phyloP scores from a whole-genome alignment of 2,113 vertebrate genomes.

The Speoplatyrhinus poulsoni region DNA sequence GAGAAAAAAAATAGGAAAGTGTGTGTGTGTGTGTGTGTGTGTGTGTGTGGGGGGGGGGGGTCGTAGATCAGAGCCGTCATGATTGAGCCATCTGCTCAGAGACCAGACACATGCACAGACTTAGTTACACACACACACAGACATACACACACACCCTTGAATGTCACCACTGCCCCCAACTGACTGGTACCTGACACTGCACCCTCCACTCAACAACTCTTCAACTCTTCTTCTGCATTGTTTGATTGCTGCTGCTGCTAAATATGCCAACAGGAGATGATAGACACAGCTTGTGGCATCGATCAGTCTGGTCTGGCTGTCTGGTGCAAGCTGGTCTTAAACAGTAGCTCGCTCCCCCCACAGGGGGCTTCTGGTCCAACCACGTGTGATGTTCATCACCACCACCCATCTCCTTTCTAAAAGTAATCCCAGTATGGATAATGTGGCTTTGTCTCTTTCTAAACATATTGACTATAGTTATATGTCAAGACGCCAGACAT shows the following conservation, averaged over 20 bases:
- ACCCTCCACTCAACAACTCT: constrained; percentile 4
- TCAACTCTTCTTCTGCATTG: constrained; percentile 1
- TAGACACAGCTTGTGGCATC: constrained; percentile 55
- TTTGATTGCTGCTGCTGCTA: constrained; percentile 32
- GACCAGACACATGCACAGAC: constrained; percentile 38
- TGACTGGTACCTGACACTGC: constrained; percentile 46
- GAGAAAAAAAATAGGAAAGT: constrained; percentile 53
- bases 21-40: constrained; percentile 43
- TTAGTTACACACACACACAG: constrained; percentile 25
- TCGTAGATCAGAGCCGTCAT: constrained; percentile 77
- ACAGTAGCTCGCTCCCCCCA: constrained; percentile 46
- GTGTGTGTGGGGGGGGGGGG: constrained; percentile 51
- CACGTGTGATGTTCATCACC: constrained; percentile 54
- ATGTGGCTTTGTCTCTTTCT: constrained; percentile 58
- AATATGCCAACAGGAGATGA: constrained; percentile 42
- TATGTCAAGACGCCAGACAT: constrained; percentile 39
- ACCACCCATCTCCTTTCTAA: constrained; percentile 53
- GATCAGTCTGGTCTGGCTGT: constrained; percentile 62
- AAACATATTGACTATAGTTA: constrained; percentile 51
- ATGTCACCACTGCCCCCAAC: constrained; percentile 71
- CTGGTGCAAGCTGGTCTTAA: constrained; percentile 51
- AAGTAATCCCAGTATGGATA: constrained; percentile 49
- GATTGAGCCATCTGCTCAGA: constrained; percentile 79
- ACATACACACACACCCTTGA: constrained; percentile 30
- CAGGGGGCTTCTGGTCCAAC: constrained; percentile 44